These are phyloP conservation scores for Pristiophorus japonicus DNA, from an alignment of 2,113 vertebrate genomes.

Conservation along the genomic window DNA sequence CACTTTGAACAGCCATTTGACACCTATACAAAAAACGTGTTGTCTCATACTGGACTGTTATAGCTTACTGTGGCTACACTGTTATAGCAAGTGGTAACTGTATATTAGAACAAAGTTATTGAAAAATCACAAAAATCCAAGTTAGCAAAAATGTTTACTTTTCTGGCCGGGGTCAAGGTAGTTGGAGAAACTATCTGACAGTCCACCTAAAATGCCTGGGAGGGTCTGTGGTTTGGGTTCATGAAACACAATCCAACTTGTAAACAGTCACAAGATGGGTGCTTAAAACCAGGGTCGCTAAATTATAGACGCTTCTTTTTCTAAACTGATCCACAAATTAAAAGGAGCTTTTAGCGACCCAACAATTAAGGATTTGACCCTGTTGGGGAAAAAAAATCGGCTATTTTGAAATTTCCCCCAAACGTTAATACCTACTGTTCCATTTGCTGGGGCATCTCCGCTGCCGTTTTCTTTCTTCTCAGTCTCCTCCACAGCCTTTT, in stretches of 20 bases:
- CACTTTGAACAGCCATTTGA: background rate
- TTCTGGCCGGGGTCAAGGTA: no score
- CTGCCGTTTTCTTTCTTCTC: conserved; percentile 53
- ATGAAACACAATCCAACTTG: background rate
- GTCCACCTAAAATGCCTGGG: background rate
- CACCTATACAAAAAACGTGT: background rate
- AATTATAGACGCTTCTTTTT: no score
- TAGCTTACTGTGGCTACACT: background rate
- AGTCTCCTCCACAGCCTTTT: conserved; percentile 59
- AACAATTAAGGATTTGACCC: no score
- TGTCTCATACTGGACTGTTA: background rate
- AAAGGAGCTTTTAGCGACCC: background rate
- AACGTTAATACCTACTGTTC: conserved; percentile 55
- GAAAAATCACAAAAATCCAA: background rate
- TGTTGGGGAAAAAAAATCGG: no score
- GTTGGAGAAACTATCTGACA: background rate
- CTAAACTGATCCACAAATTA: background rate
- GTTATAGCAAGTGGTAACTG: background rate
- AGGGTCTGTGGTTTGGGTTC: background rate
- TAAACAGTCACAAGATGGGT: no score
- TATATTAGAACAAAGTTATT: background rate
- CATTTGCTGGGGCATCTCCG: conserved; percentile 67
- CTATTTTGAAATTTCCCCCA: background rate
- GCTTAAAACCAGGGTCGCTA: background rate
- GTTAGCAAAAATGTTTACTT: background rate